These are phyloP conservation scores for Drosophila gaucha DNA, from an alignment of 2,888 invertebrate species.

Conservation along the genomic window DNA sequence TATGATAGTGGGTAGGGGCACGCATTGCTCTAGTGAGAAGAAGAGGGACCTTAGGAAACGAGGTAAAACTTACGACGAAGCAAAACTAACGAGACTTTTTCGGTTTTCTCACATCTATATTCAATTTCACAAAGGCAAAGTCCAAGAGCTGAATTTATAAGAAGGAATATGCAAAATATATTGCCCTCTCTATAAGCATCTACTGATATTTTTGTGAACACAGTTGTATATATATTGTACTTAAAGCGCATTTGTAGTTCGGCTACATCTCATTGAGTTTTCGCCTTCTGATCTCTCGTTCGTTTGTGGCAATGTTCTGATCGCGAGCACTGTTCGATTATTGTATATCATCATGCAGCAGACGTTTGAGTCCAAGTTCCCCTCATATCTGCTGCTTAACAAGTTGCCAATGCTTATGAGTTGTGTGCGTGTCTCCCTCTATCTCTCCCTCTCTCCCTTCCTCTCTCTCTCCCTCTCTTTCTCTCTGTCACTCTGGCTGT, in stretches of 20 bases:
- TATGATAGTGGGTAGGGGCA: too few relatives aligned
- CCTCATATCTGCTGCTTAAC: slow-evolving; percentile 42
- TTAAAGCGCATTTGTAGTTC: slow-evolving; percentile 28
- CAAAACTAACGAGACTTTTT: too few relatives aligned
- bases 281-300: slow-evolving; percentile 37
- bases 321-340: slow-evolving; percentile 69
- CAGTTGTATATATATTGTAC: not conserved
- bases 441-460: not conserved
- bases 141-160: too few relatives aligned
- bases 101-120: too few relatives aligned
- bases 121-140: too few relatives aligned
- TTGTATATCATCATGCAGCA: slow-evolving; percentile 72
- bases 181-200: too few relatives aligned
- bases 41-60: too few relatives aligned
- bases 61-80: too few relatives aligned
- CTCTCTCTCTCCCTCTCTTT: slow-evolving; percentile 8
- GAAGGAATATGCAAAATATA: too few relatives aligned
- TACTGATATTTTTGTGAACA: too few relatives aligned
- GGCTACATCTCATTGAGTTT: not conserved
- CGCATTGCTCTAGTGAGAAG: too few relatives aligned
- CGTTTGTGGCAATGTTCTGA: slow-evolving; percentile 70
- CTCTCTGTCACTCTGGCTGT: slow-evolving; percentile 15
- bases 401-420: slow-evolving; percentile 72
- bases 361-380: slow-evolving; percentile 1
- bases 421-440: slow-evolving; percentile 36